Conservation (phyloP, 2,888 invertebrate genomes). For the Cacoxenus indagator region DNA sequence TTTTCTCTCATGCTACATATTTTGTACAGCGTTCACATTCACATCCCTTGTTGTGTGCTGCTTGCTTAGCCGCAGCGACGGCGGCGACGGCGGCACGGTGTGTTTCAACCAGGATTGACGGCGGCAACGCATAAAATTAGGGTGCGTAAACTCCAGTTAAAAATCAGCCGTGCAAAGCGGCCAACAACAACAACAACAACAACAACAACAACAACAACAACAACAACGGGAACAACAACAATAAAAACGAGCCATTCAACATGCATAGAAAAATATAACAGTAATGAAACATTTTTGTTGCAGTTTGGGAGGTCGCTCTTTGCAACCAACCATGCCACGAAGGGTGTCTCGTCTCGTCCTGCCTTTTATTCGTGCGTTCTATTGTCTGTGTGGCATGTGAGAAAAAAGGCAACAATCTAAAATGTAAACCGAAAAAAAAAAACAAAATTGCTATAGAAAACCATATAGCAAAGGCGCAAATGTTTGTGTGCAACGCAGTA, state of each 20-base stretch:
- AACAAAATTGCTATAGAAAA: background rate
- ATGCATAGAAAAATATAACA: constrained; percentile 20
- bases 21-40: background rate
- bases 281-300: constrained; percentile 25
- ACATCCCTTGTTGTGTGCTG: background rate
- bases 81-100: background rate
- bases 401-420: background rate
- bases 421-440: background rate
- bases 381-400: background rate
- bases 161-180: constrained; percentile 5
- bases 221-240: background rate
- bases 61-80: too few relatives aligned
- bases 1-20: background rate
- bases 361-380: background rate
- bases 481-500: constrained; percentile 1
- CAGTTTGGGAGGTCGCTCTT: constrained; percentile 23
- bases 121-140: constrained; percentile 30
- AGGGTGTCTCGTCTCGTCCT: background rate
- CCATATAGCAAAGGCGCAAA: background rate
- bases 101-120: constrained; percentile 1
- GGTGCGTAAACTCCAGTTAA: constrained; percentile 28
- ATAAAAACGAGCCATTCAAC: constrained; percentile 22
- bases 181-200: constrained; percentile 2
- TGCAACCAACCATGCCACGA: background rate
- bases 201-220: background rate